Evolutionary conservation across 2,797 vertebrate species (phyloP).

Genomic region (Orientallactaga sibirica): DNA sequence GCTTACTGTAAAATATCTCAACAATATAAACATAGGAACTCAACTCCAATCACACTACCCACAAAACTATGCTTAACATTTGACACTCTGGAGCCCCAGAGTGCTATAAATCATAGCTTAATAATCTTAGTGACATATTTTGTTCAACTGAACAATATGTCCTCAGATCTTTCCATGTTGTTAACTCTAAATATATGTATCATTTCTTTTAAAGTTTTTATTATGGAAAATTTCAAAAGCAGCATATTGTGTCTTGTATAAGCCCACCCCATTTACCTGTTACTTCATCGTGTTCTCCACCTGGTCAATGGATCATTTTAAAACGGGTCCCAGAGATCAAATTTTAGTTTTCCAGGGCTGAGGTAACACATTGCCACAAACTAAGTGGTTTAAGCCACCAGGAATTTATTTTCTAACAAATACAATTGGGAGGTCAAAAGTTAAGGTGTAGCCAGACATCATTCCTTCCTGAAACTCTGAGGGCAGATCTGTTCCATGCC

Average conservation of each 20-base stretch:
- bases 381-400: neutral
- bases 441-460: neutral
- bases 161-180: neutral
- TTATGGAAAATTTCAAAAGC: slow-evolving; percentile 24
- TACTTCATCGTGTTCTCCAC: neutral
- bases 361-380: neutral
- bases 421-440: neutral
- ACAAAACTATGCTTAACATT: neutral
- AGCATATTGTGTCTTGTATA: neutral
- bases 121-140: neutral
- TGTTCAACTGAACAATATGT: slow-evolving; percentile 18
- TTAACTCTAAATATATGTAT: neutral
- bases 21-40: neutral
- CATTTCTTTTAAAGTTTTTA: slow-evolving; percentile 13
- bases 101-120: neutral
- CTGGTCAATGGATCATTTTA: neutral
- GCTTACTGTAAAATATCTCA: slow-evolving; percentile 51
- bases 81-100: neutral
- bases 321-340: neutral
- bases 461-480: neutral
- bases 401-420: neutral
- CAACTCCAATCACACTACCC: neutral
- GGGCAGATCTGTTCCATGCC: neutral
- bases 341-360: slow-evolving; percentile 14
- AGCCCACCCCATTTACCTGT: neutral